phyloP scores from a whole-genome alignment of 1,140 invertebrate genomes.

The Dufourea novaeangliae region DNA sequence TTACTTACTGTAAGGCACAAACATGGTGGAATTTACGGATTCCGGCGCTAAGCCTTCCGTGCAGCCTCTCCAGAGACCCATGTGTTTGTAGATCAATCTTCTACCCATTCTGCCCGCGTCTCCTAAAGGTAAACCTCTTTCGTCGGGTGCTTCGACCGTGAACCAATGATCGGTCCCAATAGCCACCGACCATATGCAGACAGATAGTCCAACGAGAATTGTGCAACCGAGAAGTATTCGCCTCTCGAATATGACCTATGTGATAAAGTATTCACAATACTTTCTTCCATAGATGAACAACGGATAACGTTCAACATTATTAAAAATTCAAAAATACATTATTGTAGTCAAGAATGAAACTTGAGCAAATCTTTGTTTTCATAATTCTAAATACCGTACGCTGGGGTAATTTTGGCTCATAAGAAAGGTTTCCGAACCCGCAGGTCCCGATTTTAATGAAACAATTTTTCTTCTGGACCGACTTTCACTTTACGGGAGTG shows the following conservation, averaged over 20 bases:
- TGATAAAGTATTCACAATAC: neutral
- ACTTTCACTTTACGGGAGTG: no score
- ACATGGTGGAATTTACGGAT: conserved; percentile 51
- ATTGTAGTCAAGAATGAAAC: no score
- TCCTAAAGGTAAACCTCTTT: conserved; percentile 64
- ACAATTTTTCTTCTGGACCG: no score
- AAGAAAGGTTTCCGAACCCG: no score
- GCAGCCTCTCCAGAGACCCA: conserved; percentile 88
- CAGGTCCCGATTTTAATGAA: no score
- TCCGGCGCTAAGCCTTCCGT: conserved; percentile 70
- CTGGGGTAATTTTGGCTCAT: no score
- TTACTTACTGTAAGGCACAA: conserved; percentile 70
- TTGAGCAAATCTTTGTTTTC: no score
- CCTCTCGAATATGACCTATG: conserved; percentile 86
- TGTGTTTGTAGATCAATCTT: conserved; percentile 81
- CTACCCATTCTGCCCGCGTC: conserved; percentile 60
- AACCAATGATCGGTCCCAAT: conserved; percentile 90
- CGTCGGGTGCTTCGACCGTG: conserved; percentile 82
- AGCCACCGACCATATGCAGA: conserved; percentile 88
- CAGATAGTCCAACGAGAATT: conserved; percentile 84
- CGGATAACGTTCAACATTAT: neutral
- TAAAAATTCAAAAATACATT: neutral
- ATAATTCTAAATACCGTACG: no score
- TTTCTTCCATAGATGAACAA: no score
- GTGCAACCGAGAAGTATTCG: conserved; percentile 87